Percentiles rank a stretch among this genome's conserved stretches.
Conservation (phyloP, 92 coral and sea anemone species). For the Parazoanthus darwini region DNA sequence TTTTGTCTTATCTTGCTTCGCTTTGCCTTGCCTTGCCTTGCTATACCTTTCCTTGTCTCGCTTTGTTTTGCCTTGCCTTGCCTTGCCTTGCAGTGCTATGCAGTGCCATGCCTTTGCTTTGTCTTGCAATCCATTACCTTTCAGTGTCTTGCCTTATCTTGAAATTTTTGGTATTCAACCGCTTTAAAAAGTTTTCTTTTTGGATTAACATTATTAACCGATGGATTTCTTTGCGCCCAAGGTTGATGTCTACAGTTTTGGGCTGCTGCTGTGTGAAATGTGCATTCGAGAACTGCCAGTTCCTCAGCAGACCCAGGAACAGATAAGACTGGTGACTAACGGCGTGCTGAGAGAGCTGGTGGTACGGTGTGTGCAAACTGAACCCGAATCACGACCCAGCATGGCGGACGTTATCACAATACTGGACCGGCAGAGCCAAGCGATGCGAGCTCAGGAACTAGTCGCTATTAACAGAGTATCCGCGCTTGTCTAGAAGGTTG, state of each 20-base stretch:
- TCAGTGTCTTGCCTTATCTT: too few relatives aligned
- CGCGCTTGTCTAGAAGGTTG: conserved; percentile 53
- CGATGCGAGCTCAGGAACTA: conserved; percentile 61
- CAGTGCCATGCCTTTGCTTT: too few relatives aligned
- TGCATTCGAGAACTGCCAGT: conserved; percentile 95
- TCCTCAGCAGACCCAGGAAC: conserved; percentile 84
- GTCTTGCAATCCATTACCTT: too few relatives aligned
- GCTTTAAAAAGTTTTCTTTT: background rate
- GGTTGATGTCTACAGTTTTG: conserved; percentile 96
- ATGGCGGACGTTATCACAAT: conserved; percentile 72
- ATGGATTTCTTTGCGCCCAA: conserved; percentile 16
- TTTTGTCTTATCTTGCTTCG: too few relatives aligned
- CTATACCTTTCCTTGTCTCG: too few relatives aligned
- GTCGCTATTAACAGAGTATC: conserved; percentile 74
- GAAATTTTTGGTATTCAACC: too few relatives aligned
- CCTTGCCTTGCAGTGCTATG: too few relatives aligned
- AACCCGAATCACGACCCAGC: conserved; percentile 84
- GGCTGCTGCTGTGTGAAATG: conserved; percentile 89
- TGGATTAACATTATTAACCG: background rate
- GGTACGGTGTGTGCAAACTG: conserved; percentile 66
- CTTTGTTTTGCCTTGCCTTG: too few relatives aligned
- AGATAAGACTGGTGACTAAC: conserved; percentile 82
- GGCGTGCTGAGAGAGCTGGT: conserved; percentile 91
- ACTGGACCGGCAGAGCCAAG: conserved; percentile 62
- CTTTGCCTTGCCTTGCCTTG: too few relatives aligned